These are phyloP conservation scores for Australoheros scitulus DNA, from an alignment of 2,113 vertebrate genomes.

Conservation along the genomic window DNA sequence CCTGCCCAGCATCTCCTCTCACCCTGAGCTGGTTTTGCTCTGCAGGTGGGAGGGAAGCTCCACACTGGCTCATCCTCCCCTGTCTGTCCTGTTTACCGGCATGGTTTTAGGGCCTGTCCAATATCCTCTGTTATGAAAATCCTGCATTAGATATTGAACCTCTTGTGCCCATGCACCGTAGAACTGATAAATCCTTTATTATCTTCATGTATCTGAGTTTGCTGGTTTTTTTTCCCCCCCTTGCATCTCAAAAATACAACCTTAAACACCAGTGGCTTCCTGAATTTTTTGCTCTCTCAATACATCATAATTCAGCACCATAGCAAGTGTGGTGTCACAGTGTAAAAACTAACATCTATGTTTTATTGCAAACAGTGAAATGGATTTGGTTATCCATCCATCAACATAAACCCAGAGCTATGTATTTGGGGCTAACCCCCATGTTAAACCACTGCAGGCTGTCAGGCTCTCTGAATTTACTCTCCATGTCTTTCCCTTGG, in stretches of 20 bases:
- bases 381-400: conserved; percentile 76
- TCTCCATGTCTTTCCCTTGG: conserved; percentile 54
- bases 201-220: conserved; percentile 33
- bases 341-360: conserved; percentile 62
- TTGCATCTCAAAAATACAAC: conserved; percentile 20
- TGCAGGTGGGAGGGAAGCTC: conserved; percentile 63
- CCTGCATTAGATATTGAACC: conserved; percentile 22
- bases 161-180: conserved; percentile 36
- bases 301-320: conserved; percentile 49
- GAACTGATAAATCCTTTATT: conserved; percentile 36
- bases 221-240: background rate
- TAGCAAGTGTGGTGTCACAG: conserved; percentile 55
- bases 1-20: conserved; percentile 71
- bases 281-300: conserved; percentile 1
- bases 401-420: conserved; percentile 65
- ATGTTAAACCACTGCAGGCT: conserved; percentile 69
- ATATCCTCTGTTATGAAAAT: conserved; percentile 43
- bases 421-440: conserved; percentile 62
- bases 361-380: conserved; percentile 74
- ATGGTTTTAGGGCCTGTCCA: conserved; percentile 20
- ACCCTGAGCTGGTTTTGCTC: conserved; percentile 51
- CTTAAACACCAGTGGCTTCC: conserved; percentile 24
- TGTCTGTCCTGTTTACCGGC: conserved; percentile 37
- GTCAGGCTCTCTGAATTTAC: conserved; percentile 71
- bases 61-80: conserved; percentile 42